These are phyloP conservation scores for Aethina tumida DNA, from an alignment of 1,140 invertebrate genomes.

Conservation along the genomic window DNA sequence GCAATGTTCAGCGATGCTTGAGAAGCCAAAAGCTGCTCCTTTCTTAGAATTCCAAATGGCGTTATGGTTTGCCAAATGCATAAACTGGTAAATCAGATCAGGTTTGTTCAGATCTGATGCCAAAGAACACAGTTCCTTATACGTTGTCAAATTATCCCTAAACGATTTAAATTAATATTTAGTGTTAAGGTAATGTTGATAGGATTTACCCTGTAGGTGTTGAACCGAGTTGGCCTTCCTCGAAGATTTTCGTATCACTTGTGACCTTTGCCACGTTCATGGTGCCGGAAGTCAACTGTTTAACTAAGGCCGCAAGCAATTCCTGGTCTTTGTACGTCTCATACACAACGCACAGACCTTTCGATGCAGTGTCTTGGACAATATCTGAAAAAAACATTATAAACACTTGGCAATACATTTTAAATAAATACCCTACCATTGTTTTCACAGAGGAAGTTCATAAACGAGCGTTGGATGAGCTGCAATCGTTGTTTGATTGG, in stretches of 20 bases:
- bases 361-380: slow-evolving; percentile 85
- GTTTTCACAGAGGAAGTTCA: slow-evolving; percentile 78
- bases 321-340: slow-evolving; percentile 61
- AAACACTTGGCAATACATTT: slow-evolving; percentile 6
- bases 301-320: slow-evolving; percentile 66
- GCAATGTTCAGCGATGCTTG: slow-evolving; percentile 69
- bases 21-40: slow-evolving; percentile 87
- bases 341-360: slow-evolving; percentile 81
- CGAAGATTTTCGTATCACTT: slow-evolving; percentile 77
- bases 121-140: slow-evolving; percentile 87
- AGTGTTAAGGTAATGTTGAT: slow-evolving; percentile 1
- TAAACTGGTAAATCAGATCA: slow-evolving; percentile 90
- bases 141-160: slow-evolving; percentile 78
- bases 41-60: slow-evolving; percentile 86
- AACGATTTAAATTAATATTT: slow-evolving; percentile 14
- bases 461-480: slow-evolving; percentile 72
- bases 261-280: slow-evolving; percentile 62
- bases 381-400: slow-evolving; percentile 48
- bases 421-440: slow-evolving; percentile 53
- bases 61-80: slow-evolving; percentile 90
- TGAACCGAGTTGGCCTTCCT: slow-evolving; percentile 75
- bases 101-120: slow-evolving; percentile 90
- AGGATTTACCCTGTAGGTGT: slow-evolving; percentile 66
- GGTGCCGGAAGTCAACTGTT: slow-evolving; percentile 73
- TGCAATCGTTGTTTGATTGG: slow-evolving; percentile 56